A percentile compares a stretch with the other conserved stretches of the same genome.
These are phyloP conservation scores for Hippolais icterina DNA, from an alignment of 2,113 vertebrate genomes.

Conservation along the genomic window DNA sequence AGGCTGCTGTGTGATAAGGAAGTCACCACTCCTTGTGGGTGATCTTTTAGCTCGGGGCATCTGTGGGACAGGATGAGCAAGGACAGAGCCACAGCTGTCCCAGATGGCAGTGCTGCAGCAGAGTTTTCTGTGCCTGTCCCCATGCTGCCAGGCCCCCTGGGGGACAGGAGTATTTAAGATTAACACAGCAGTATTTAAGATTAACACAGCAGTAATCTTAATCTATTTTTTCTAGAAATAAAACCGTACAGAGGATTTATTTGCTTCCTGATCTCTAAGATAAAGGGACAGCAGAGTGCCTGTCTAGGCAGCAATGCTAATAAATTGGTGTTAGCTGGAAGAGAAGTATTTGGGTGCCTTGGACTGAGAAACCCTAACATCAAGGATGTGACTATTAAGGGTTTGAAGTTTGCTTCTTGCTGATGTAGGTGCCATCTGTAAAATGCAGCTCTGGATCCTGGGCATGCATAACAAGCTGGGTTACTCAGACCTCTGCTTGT, in stretches of 20 bases:
- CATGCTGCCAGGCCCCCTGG: neutral
- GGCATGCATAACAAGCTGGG: rapidly evolving
- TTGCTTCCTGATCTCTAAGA: neutral
- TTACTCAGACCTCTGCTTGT: neutral
- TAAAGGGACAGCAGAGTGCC: neutral
- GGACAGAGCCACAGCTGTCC: neutral
- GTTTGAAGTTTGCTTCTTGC: neutral
- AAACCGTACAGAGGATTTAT: neutral
- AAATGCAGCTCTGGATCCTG: neutral
- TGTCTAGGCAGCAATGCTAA: neutral
- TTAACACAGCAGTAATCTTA: neutral
- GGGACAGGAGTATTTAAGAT: neutral
- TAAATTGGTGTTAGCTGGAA: neutral
- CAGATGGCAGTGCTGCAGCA: neutral
- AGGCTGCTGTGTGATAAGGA: neutral
- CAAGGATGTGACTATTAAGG: neutral
- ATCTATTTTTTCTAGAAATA: neutral
- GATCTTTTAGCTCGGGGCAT: neutral
- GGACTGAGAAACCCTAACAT: neutral
- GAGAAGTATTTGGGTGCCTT: neutral
- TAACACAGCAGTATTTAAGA: neutral
- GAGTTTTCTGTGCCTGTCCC: neutral
- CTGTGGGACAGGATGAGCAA: neutral
- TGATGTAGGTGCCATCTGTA: neutral
- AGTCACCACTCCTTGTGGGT: rapidly evolving